Conservation (phyloP, 2,797 vertebrate species). For the Octomys mimax region DNA sequence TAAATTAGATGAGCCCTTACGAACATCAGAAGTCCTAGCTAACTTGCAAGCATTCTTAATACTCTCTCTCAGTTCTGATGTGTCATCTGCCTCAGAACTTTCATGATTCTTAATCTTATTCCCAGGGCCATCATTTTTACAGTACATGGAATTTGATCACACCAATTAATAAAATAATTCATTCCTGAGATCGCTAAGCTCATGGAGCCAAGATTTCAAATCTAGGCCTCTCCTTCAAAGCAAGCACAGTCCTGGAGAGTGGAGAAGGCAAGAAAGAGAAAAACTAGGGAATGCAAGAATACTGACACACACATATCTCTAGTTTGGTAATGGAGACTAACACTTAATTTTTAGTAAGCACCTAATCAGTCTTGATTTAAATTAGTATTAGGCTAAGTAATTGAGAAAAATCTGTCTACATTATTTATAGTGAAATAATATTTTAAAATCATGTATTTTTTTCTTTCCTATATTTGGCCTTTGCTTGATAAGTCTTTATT, state of each 20-base stretch:
- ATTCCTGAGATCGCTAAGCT: background rate
- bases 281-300: background rate
- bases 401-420: background rate
- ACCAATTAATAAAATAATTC: background rate
- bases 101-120: background rate
- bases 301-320: background rate
- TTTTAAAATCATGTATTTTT: background rate
- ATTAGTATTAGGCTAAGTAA: background rate
- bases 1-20: background rate
- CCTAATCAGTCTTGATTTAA: background rate
- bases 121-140: background rate
- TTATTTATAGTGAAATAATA: background rate
- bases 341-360: background rate
- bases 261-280: background rate
- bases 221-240: background rate
- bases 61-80: background rate
- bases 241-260: background rate
- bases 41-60: background rate
- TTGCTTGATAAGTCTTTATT: background rate
- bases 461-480: background rate
- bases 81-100: background rate
- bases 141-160: background rate
- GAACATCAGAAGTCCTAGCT: background rate
- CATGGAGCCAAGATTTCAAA: slow-evolving; percentile 19
- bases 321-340: background rate